Evolutionary conservation across 37 sponge, comb jelly and placozoan genomes (phyloP), one percentile per base, ranked within the genome.

Genomic region (Bolinopsis microptera): DNA sequence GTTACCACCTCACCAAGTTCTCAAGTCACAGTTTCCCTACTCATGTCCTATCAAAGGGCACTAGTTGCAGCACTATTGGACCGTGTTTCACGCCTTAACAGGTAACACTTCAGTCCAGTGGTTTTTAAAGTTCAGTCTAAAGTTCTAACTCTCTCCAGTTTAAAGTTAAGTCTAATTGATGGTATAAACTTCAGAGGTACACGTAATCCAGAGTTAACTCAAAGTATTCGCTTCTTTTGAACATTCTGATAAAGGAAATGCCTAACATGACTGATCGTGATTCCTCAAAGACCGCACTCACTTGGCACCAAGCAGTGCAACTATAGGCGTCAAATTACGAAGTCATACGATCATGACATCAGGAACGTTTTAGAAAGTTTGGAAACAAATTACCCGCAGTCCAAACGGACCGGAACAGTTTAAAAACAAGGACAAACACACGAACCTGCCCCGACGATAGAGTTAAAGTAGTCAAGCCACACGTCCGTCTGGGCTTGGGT

Each of bases 391-490:
- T 18, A 48, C 9, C 61, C 9, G 61, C 61, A 13, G 61, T 48
- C 61, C 13, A 48, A 48, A 48, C 61, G 61, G n/a, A n/a, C n/a
- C n/a, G n/a, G 61, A 48, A 48, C 5, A 48, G 13, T 18, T 48
- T 5, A 18, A 18, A 48, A 48, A 48, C 61, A 48, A 48, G 61
- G 9, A 48, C 61, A 48, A 48, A 48, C 61, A 48, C 5, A 48
- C 61, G 9, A 13, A 86, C 90, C 90, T 86, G 90, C 2, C 1
- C 90, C 90, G 36, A 86, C 90, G 21, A 86, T 86, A 0, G 22
- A 23, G 27, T 38, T 39, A 38, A 86, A 86, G 61, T 41, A 41
- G 24, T 39, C 90, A 40, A 86, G 23, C 90, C 90, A 86, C 0
- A 86, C 90, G 61, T 86, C 48, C 26, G 90, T 86, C 3, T 24